Conservation (phyloP, 2,113 vertebrate species). For the Hepsetus odoe region DNA sequence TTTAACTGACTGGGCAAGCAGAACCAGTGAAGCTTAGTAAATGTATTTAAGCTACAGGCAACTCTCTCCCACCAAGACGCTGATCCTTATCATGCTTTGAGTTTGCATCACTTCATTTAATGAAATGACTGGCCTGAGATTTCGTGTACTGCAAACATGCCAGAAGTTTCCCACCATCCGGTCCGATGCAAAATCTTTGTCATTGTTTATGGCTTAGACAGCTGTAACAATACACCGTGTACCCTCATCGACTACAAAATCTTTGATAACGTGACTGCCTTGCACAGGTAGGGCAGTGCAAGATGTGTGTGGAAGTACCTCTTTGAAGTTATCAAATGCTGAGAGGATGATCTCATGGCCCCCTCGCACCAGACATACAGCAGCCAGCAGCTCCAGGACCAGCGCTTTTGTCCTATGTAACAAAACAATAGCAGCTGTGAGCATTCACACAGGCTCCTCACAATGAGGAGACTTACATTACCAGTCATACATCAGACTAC, state of each 20-base stretch:
- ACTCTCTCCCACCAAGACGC: constrained; percentile 55
- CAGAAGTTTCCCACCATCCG: constrained; percentile 38
- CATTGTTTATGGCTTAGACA: constrained; percentile 8
- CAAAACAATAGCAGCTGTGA: constrained; percentile 46
- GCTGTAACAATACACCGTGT: background rate
- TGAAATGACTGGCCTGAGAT: constrained; percentile 54
- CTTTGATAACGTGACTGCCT: constrained; percentile 3
- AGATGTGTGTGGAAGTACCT: constrained; percentile 74
- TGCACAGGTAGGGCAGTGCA: background rate
- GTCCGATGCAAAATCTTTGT: background rate
- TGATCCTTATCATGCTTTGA: constrained; percentile 67
- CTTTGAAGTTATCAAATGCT: constrained; percentile 98
- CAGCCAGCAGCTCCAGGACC: constrained; percentile 94
- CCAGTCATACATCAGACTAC: constrained; percentile 43
- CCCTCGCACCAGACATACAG: constrained; percentile 93
- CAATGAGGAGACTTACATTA: constrained; percentile 50
- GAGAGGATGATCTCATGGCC: constrained; percentile 98
- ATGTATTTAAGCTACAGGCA: constrained; percentile 52
- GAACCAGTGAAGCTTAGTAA: constrained; percentile 54
- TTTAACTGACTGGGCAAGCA: constrained; percentile 60
- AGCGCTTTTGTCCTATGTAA: constrained; percentile 90
- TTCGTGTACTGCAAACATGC: background rate
- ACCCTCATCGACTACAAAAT: constrained; percentile 18
- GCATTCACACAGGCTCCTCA: constrained; percentile 36
- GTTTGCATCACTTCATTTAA: constrained; percentile 64